Evolutionary conservation across 2,888 invertebrate genomes (phyloP).

Genomic region (Tethea ocularis): DNA sequence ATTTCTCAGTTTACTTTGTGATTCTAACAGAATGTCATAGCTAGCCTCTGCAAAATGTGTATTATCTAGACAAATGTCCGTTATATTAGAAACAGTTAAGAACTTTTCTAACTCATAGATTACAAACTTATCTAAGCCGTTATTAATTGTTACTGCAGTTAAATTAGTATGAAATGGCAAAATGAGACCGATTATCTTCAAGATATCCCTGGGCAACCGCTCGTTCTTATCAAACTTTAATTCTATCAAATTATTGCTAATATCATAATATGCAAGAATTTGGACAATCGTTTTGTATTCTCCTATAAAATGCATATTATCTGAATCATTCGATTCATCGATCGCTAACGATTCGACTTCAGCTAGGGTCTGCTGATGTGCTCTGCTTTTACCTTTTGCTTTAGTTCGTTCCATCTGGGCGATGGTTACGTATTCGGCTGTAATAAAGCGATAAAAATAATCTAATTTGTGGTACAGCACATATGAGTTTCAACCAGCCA

Average conservation of each 20-base stretch:
- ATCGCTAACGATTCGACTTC: background rate
- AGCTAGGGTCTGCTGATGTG: slow-evolving; percentile 20
- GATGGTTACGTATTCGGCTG: background rate
- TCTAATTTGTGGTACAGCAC: background rate
- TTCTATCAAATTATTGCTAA: slow-evolving; percentile 39
- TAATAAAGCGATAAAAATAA: background rate
- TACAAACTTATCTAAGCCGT: slow-evolving; percentile 37
- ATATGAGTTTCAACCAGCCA: too few species aligned
- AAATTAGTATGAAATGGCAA: slow-evolving; percentile 44
- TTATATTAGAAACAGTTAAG: slow-evolving; percentile 45
- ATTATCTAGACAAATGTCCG: slow-evolving; percentile 56
- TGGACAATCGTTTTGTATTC: slow-evolving; percentile 18
- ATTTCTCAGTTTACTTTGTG: slow-evolving; percentile 33
- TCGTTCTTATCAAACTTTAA: slow-evolving; percentile 49
- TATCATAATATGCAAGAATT: slow-evolving; percentile 43
- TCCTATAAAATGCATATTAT: background rate
- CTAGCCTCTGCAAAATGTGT: slow-evolving; percentile 46
- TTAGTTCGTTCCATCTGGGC: slow-evolving; percentile 29
- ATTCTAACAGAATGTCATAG: slow-evolving; percentile 48
- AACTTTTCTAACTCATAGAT: slow-evolving; percentile 55
- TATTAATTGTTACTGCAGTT: slow-evolving; percentile 42
- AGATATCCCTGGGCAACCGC: slow-evolving; percentile 42
- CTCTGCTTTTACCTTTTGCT: slow-evolving; percentile 30
- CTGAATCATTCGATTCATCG: background rate
- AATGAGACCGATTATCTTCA: slow-evolving; percentile 50